These are phyloP conservation scores for Mola mola DNA, from an alignment of 2,113 vertebrate species.

Conservation along the genomic window DNA sequence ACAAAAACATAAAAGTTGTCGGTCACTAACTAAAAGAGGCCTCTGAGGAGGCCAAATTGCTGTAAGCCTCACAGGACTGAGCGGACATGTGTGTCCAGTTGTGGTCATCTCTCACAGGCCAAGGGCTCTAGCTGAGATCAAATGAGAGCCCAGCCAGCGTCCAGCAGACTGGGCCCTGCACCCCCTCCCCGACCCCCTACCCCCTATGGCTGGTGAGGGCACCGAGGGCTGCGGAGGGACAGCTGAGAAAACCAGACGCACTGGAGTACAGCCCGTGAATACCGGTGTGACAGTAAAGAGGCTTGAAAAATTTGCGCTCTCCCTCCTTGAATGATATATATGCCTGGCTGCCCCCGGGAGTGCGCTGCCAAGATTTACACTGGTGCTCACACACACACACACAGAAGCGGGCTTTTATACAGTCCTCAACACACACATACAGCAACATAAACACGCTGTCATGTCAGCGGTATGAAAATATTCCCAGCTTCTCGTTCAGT, in stretches of 20 bases:
- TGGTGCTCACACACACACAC: background rate
- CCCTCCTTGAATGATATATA: slow-evolving; percentile 55
- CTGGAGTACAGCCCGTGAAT: slow-evolving; percentile 73
- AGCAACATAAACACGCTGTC: slow-evolving; percentile 17
- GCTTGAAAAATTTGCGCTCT: slow-evolving; percentile 38
- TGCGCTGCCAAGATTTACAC: slow-evolving; percentile 22
- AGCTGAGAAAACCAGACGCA: slow-evolving; percentile 82
- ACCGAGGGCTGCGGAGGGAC: slow-evolving; percentile 61
- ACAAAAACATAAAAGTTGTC: too few relatives aligned
- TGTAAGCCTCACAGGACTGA: too few relatives aligned
- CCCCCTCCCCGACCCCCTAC: slow-evolving; percentile 34
- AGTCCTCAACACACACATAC: slow-evolving; percentile 8
- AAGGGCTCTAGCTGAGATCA: slow-evolving; percentile 71
- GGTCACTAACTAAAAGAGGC: too few relatives aligned
- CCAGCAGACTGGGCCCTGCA: slow-evolving; percentile 49
- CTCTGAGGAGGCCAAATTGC: too few relatives aligned
- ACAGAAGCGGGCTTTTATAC: slow-evolving; percentile 1
- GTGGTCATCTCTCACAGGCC: slow-evolving; percentile 80
- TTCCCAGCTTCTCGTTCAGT: slow-evolving; percentile 11
- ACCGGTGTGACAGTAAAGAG: slow-evolving; percentile 42
- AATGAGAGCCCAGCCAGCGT: slow-evolving; percentile 62
- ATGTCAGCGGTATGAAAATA: slow-evolving; percentile 16
- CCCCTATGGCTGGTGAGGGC: slow-evolving; percentile 67
- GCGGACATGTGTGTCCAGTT: slow-evolving; percentile 71
- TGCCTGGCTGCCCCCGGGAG: slow-evolving; percentile 38